Evolutionary conservation across 2,888 invertebrate genomes (phyloP), one percentile per base, ranked within the genome.

Genomic region (Leistus spinibarbis): DNA sequence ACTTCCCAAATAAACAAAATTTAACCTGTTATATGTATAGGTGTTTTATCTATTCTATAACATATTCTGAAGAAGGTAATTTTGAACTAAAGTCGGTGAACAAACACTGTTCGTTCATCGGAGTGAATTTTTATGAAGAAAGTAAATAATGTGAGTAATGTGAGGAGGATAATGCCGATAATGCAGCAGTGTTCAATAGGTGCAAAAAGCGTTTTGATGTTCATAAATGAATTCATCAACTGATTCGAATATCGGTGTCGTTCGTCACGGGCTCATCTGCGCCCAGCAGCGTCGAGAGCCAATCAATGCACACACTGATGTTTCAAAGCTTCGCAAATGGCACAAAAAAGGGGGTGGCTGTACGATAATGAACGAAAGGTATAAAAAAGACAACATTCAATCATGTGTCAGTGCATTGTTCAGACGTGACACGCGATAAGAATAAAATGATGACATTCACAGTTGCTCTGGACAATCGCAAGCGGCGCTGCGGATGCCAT

Each of bases 361-460:
- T 40, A 60, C n/a, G 60, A 19, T 19, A 60, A 19, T 19, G 16
- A 24, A 64, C 23, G 24, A 27, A 64, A 64, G 23, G 27, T 10
- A 9, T 16, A 17, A 16, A 64, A 20, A 64, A 64, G n/a, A 17
- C 23, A 64, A 17, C 27, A 64, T 64, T 64, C 64, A 64, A 64
- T 64, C 64, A 64, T 64, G 22, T 64, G 64, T 64, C 64, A 64
- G 24, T 64, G 9, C 23, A 16, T 20, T 23, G 16, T 23, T 23
- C 24, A 20, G 64, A 23, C 64, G 24, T 64, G 22, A 23, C 64
- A 20, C 64, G 64, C 64, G 64, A 64, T 64, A 64, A 64, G 64
- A 64, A 64, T 64, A 23, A 64, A 64, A 64, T 64, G 64, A 64
- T 64, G 64, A 64, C 24, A 64, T 60, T 17, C 60, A 60, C 9